Conservation (phyloP, 2,797 vertebrate species). For the Cheirogaleus major region DNA sequence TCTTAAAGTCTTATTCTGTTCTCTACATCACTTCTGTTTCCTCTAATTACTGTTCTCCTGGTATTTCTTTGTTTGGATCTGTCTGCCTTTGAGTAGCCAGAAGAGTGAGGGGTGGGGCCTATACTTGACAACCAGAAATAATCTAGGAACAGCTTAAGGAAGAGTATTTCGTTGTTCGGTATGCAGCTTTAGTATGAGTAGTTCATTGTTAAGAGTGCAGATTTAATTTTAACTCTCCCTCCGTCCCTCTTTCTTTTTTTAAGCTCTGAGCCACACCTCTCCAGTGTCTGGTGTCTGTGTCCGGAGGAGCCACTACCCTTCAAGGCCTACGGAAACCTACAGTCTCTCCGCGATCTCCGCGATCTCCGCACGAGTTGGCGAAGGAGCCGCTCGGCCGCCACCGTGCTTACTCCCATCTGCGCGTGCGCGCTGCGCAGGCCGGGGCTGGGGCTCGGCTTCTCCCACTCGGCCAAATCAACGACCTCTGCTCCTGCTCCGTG, state of each 20-base stretch:
- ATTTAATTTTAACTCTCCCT: background rate
- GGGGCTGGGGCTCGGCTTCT: background rate
- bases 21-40: background rate
- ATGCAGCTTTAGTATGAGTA: background rate
- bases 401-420: no score
- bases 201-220: background rate
- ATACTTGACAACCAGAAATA: background rate
- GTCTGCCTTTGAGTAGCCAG: background rate
- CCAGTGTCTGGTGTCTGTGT: no score
- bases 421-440: no score
- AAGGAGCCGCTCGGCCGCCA: background rate
- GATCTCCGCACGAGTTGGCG: accelerated
- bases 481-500: no score
- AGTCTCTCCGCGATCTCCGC: background rate
- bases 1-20: background rate
- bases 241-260: background rate
- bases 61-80: background rate
- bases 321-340: background rate
- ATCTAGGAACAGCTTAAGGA: background rate
- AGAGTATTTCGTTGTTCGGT: background rate
- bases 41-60: background rate
- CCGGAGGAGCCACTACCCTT: background rate
- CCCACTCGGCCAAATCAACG: background rate
- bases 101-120: background rate
- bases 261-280: background rate